Conservation (phyloP, 2,113 vertebrate species). For the Isichthys henryi region DNA sequence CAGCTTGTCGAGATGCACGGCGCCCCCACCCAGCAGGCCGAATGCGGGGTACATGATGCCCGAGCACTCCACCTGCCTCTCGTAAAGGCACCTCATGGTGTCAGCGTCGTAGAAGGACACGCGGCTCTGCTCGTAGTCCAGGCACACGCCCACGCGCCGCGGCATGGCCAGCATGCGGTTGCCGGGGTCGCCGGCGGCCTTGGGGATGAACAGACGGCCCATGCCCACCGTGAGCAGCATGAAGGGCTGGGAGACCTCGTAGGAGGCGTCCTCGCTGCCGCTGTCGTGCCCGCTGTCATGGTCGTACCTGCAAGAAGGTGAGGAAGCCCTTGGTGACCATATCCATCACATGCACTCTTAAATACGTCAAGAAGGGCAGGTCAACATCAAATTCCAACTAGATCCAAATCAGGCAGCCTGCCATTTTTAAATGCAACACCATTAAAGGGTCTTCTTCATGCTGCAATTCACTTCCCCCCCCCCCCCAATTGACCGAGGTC, state of each 20-base stretch:
- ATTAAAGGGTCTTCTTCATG: neutral
- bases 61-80: slow-evolving; percentile 84
- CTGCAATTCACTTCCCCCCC: neutral
- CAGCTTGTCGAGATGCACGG: slow-evolving; percentile 75
- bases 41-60: slow-evolving; percentile 89
- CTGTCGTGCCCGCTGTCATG: slow-evolving; percentile 97
- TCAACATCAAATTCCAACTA: too few relatives aligned
- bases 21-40: slow-evolving; percentile 82
- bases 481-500: neutral
- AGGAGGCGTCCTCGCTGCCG: slow-evolving; percentile 85
- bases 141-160: slow-evolving; percentile 73
- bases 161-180: slow-evolving; percentile 81
- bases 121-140: slow-evolving; percentile 79
- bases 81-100: slow-evolving; percentile 83
- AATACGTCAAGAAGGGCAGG: neutral
- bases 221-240: slow-evolving; percentile 85
- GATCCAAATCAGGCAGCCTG: neutral
- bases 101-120: slow-evolving; percentile 83
- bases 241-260: slow-evolving; percentile 81
- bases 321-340: neutral
- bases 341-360: neutral
- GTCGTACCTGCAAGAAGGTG: slow-evolving; percentile 67
- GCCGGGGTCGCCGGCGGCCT: slow-evolving; percentile 54
- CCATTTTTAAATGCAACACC: neutral
- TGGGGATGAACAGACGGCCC: slow-evolving; percentile 89